Conservation (phyloP, 2,888 invertebrate species). For the Timema podura region DNA sequence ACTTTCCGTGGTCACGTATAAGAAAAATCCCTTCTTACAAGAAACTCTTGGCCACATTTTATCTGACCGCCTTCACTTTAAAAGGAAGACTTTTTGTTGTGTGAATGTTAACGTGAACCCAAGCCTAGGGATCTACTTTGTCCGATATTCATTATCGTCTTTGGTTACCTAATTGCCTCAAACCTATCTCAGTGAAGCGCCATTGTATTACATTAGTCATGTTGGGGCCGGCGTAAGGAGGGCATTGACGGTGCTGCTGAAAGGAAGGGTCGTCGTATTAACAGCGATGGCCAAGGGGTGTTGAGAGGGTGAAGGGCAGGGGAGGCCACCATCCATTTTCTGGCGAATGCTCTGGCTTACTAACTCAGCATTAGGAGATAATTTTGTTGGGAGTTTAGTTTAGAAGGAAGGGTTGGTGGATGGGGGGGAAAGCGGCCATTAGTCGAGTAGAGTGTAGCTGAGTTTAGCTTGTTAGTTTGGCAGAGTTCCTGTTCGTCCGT, state of each 20-base stretch:
- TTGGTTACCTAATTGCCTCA: constrained; percentile 15
- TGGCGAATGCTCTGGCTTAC: constrained; percentile 16
- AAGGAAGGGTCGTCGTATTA: no score
- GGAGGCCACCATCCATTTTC: constrained; percentile 13
- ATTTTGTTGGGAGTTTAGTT: constrained; percentile 20
- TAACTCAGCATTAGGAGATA: constrained; percentile 25
- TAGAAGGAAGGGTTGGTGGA: constrained; percentile 12
- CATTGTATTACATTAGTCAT: constrained; percentile 13
- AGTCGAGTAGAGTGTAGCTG: constrained; percentile 21
- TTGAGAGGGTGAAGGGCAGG: constrained; percentile 10
- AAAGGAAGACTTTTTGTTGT: no score
- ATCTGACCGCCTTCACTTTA: no score
- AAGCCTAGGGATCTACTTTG: no score
- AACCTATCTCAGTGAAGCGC: constrained; percentile 10
- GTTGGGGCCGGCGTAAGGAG: background rate
- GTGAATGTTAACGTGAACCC: no score
- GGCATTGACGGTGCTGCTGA: no score
- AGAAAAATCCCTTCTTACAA: no score
- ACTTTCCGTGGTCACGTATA: no score
- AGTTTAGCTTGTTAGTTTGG: constrained; percentile 25
- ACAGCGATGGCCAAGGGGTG: background rate
- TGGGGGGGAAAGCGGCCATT: constrained; percentile 22
- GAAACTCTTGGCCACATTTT: no score
- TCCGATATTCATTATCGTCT: constrained; percentile 2
- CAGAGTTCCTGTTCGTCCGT: background rate